Conservation (phyloP, 2,113 vertebrate genomes). For the rat (Rattus norvegicus) region DNA sequence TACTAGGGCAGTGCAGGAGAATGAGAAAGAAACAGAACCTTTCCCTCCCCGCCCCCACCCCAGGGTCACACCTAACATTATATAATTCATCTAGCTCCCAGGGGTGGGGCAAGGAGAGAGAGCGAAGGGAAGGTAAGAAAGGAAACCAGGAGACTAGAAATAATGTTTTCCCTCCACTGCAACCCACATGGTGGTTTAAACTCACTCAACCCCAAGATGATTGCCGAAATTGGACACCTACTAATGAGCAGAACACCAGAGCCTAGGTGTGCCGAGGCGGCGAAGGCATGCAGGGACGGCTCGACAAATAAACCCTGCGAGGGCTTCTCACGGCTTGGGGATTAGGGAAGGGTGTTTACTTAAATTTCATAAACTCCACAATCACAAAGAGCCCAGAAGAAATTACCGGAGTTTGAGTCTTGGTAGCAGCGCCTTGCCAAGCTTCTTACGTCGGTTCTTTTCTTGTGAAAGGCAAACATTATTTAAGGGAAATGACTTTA, state of each 20-base stretch:
- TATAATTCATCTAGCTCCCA: slow-evolving; percentile 53
- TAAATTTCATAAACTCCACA: slow-evolving; percentile 66
- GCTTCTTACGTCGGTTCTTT: not conserved
- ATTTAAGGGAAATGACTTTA: slow-evolving; percentile 36
- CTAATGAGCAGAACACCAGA: slow-evolving; percentile 8
- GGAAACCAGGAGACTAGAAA: slow-evolving; percentile 62
- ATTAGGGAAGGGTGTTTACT: slow-evolving; percentile 74
- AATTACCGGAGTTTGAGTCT: not conserved
- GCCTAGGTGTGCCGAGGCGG: slow-evolving; percentile 60
- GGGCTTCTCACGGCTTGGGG: slow-evolving; percentile 70
- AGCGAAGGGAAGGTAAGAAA: not conserved
- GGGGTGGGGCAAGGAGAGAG: not conserved
- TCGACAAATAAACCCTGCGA: slow-evolving; percentile 62
- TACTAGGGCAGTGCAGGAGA: not conserved
- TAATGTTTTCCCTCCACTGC: slow-evolving; percentile 54
- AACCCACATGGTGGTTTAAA: slow-evolving; percentile 51
- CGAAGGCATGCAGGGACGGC: slow-evolving; percentile 62
- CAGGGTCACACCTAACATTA: slow-evolving; percentile 55
- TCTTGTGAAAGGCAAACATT: slow-evolving; percentile 63
- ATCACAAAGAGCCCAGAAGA: slow-evolving; percentile 63
- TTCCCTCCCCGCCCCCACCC: not conserved
- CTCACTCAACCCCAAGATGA: slow-evolving; percentile 59
- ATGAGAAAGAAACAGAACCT: not conserved
- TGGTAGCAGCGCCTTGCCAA: slow-evolving; percentile 18
- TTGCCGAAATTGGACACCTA: slow-evolving; percentile 76